Base-by-base conservation (phyloP, 1,140 invertebrate species). In the Halictus rubicundus region DNA sequence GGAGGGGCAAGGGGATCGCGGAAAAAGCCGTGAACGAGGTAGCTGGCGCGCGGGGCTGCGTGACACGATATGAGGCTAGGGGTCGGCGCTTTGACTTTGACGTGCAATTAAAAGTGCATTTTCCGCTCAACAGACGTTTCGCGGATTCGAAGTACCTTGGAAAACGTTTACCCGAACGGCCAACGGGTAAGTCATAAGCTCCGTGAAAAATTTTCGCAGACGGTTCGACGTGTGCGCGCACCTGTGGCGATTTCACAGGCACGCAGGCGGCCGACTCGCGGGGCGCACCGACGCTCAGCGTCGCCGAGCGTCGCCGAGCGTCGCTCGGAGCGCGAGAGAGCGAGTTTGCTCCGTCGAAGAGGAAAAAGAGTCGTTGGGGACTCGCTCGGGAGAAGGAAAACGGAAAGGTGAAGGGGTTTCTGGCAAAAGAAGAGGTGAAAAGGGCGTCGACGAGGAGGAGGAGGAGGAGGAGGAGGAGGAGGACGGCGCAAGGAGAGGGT, bases 61-160 rank as follows among this genome's bases (percentile, higher is more conserved):
- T 68, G 64, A 68, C 73, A 39, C 65, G 74, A 76, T 68, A 59
- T 19, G 32, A 27, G 74, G 64, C 65, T 61, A 42, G 65, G 74
- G 74, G 57, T 68, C 54, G 74, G 52, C 66, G 65, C 74, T 77
- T 77, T 69, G 74, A 77, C 74, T 77, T 77, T 77, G 74, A 75
- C 73, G 73, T 68, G 73, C 73, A 75, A 75, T 75, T 75, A 75
- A 75, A 75, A 75, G 73, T 75, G 73, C 63, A 75, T 75, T 75
- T 75, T 75, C 73, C 73, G 73, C 73, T 75, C 73, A 68, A 64
- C 64, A 68, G 74, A 76, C 65, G 27, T 69, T 69, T 69, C 57
- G 39, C 74, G 74, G 54, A 77, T 49, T 77, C 65, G 74, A 69
- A 77, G 74, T 77, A n/a, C 74, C 66, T 69, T 69, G 65, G 65